Conservation (phyloP, 2,888 invertebrate species). For the Epirrhoe alternata region DNA sequence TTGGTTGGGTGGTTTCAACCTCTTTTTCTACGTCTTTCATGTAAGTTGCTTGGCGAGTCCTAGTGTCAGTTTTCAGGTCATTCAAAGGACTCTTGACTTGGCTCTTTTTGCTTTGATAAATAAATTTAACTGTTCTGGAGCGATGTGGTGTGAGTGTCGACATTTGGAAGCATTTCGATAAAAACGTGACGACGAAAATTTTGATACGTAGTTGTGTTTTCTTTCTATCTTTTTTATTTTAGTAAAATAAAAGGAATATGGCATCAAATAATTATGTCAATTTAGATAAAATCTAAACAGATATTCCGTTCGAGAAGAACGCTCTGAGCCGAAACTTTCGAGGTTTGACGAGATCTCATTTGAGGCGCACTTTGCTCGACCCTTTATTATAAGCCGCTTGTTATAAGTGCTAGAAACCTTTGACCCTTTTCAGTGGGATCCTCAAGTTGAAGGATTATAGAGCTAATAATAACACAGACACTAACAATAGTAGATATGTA, state of each 20-base stretch:
- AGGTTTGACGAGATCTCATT: conserved; percentile 39
- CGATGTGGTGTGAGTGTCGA: too few species aligned
- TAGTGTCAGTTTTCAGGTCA: too few species aligned
- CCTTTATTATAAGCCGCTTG: conserved; percentile 36
- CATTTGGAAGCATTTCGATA: too few species aligned
- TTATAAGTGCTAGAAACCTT: conserved; percentile 21
- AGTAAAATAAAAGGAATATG: background rate
- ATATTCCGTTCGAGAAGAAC: background rate
- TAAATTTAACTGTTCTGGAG: too few species aligned
- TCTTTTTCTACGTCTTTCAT: too few species aligned
- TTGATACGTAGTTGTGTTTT: too few species aligned
- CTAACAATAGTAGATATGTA: too few species aligned
- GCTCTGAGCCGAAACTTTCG: conserved; percentile 20
- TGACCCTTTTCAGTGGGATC: conserved; percentile 32
- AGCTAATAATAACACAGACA: background rate
- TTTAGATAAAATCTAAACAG: background rate
- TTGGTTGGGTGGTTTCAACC: too few species aligned
- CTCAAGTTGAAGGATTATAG: conserved; percentile 20
- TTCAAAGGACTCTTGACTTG: too few species aligned
- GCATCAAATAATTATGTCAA: background rate
- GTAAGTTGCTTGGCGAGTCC: too few species aligned
- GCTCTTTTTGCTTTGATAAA: too few species aligned
- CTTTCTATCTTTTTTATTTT: background rate
- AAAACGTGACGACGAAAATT: too few species aligned
- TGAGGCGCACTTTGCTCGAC: conserved; percentile 25